A percentile compares a stretch with the other conserved stretches of the same genome.
phyloP scores from a whole-genome alignment of 2,888 invertebrate species.

The Odontocerum albicorne region DNA sequence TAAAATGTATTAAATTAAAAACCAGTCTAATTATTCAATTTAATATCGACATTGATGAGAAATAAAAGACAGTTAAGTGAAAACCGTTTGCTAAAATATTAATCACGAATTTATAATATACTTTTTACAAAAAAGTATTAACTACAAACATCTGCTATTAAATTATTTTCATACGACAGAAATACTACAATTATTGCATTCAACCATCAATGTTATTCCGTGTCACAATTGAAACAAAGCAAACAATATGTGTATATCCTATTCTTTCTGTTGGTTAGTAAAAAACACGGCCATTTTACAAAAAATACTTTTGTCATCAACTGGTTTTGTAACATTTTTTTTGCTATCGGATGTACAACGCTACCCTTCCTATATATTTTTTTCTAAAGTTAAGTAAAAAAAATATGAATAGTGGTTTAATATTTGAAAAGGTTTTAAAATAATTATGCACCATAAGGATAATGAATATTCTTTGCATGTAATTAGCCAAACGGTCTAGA shows the following conservation, averaged over 20 bases:
- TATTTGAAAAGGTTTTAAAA: not conserved
- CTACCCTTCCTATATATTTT: conserved; percentile 12
- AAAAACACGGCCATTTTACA: conserved; percentile 9
- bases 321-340: conserved; percentile 17
- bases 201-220: conserved; percentile 4
- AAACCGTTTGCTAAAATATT: too few relatives aligned
- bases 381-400: not conserved
- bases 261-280: not conserved
- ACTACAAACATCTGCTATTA: too few relatives aligned
- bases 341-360: not conserved
- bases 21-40: too few relatives aligned
- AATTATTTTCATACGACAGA: too few relatives aligned
- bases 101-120: too few relatives aligned
- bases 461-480: conserved; percentile 20
- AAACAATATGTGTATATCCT: conserved; percentile 11
- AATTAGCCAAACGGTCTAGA: not conserved
- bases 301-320: conserved; percentile 9
- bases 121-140: too few relatives aligned
- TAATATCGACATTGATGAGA: too few relatives aligned
- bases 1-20: too few relatives aligned
- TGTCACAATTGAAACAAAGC: conserved; percentile 11
- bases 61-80: too few relatives aligned
- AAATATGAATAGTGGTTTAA: conserved; percentile 9
- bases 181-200: conserved; percentile 1
- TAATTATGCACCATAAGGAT: conserved; percentile 16